Base-by-base conservation (phyloP, 2,113 vertebrate species). In the Fulica atra region DNA sequence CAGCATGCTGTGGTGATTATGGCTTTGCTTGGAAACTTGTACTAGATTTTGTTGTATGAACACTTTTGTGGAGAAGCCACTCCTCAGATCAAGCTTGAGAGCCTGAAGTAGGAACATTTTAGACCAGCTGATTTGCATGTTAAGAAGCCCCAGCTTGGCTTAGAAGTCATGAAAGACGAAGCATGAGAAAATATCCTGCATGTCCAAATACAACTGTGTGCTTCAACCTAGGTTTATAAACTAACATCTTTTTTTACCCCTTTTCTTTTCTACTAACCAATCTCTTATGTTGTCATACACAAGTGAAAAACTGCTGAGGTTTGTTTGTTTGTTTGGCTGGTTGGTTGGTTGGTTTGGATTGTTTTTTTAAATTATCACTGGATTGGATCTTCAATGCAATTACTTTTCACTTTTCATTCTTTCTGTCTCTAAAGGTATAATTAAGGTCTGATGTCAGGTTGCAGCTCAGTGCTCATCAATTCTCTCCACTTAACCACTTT, bases 371-470 rank as follows among this genome's bases (percentile, higher is more conserved):
- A 78, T 97, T 97, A 89, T 92, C 46, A 13, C 68, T 90, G 71
- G 59, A 96, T 97, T 83, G 91, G 25, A 61, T 93, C 28, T 87
- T 92, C 80, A 88, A 81, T 94, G 94, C 35, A 95, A 92, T 92
- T 95, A 69, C 61, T 35, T 83, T 94, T 94, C 73, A 68, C 46
- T 88, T 97, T 92, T 81, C 50, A 65, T 92, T 97, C 72, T 97
- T 92, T 88, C 82, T 93, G 61, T 81, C 70, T 97, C 91, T 96
- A 78, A 92, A 94, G 24, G 29, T 91, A 86, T 90, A 98, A 97
- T 96, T 97, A 96, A 96, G 73, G 83, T 89, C 69, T 89, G 40
- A 74, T 94, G 63, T 91, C 94, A 92, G 72, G 89, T 74, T 86
- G 92, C 76, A 97, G 57, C 81, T 24, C 48, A 68, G 26, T 60